Base-by-base conservation (phyloP, 2,888 invertebrate species). In the Epirrhoe alternata region DNA sequence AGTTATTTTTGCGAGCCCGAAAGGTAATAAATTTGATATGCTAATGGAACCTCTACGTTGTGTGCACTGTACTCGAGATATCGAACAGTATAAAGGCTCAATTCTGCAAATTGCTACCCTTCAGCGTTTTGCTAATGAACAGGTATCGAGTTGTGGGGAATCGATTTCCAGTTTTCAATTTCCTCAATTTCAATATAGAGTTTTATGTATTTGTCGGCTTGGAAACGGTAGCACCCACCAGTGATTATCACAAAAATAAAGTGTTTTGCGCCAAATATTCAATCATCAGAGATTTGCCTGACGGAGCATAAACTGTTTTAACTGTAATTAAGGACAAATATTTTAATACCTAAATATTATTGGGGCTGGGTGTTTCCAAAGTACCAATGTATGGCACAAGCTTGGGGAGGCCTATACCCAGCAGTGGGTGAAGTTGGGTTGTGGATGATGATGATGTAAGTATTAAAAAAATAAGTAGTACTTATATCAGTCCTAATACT, bases 51-150 rank as follows among this genome's bases (percentile, higher is more conserved):
- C 38, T 10, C 12, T 4, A 10, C 12, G 38, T 42, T 42, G 12
- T 42, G 38, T 42, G 12, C 38, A 42, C 12, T 42, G 38, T 42
- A 12, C 38, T 42, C 38, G 38, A 42, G 38, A 42, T 42, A 42
- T 24, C 45, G 47, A 50, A 42, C n/a, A 59, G 6, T 45, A 35
- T 38, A 49, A 63, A 53, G 38, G 38, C 42, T 60, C 60, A 63
- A 56, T 56, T 56, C 52, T n/a, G 47, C 14, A 60, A 67, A 60
- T 52, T 56, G 60, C 31, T 51, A 47, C 35, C 17, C 63, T 58
- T 62, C 54, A 33, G 58, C 66, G 30, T 62, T 66, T 45, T 56
- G 30, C 51, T 67, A 63, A 63, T 63, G 45, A 60, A 58, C 42
- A 17, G 14, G n/a, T 33, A 59, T 63, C 47, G 17, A 17, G 47